Evolutionary conservation across 2,113 vertebrate species (phyloP), one percentile per base, ranked within the genome.

Genomic region (Herpailurus yagouaroundi): DNA sequence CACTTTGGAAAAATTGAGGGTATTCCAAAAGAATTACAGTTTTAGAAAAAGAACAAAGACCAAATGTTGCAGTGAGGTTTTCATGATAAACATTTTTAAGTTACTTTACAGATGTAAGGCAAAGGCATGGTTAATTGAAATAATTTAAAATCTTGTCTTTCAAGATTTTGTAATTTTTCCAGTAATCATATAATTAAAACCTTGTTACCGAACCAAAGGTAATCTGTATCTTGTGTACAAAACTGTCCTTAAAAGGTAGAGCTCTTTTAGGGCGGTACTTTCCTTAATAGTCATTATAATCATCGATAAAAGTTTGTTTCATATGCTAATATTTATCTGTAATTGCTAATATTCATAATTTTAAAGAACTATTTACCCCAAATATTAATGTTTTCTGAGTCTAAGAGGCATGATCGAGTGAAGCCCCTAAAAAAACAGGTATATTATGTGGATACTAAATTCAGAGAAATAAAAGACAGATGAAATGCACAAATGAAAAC

Each of bases 51-150:
- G 88, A 90, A 64, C 33, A 85, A 87, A 82, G 25, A 21, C 45
- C 48, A 85, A 89, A 77, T 86, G 79, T 76, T 91, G 77, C 66
- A 80, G 81, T 85, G 66, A 96, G 41, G 38, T 68, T 95, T 95
- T 83, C 19, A 60, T 95, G 11, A 33, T 38, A 77, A 4, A 48
- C n/a, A 27, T 68, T 79, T 77, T 97, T 89, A 19, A 60, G 15
- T 89, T 77, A 27, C 82, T 96, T 84, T 45, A 97, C 85, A 97
- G 60, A 29, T 81, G 69, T 1, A 88, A 89, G 60, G 4, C 50
- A 95, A 96, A 86, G 55, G 1, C 41, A 50, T 95, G 31, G 27
- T 73, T 97, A 96, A 95, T 89, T 91, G 80, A 93, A 98, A 68
- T 77, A 86, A 52, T 83, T 88, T 89, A 79, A 97, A 95, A 41